These are phyloP conservation scores for Nipponia nippon DNA, from an alignment of 2,113 vertebrate genomes.

Conservation along the genomic window DNA sequence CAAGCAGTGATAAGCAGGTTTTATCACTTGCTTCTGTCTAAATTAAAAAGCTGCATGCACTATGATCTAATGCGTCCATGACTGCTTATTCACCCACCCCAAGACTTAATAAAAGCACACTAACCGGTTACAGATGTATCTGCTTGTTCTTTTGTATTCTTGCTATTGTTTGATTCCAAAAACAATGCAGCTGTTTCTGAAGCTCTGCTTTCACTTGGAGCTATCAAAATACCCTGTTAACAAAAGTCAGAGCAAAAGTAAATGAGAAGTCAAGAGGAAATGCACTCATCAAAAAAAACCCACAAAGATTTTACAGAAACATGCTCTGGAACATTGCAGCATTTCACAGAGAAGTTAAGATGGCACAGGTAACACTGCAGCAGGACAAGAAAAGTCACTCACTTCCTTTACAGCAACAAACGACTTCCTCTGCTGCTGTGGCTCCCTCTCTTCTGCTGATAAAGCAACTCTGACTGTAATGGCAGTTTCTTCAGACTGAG, in stretches of 20 bases:
- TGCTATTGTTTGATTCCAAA: conserved; percentile 60
- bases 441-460: conserved; percentile 77
- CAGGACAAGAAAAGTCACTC: conserved; percentile 35
- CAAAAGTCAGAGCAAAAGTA: conserved; percentile 26
- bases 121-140: conserved; percentile 63
- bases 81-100: not conserved
- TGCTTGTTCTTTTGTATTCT: conserved; percentile 41
- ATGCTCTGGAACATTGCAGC: not conserved
- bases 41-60: not conserved
- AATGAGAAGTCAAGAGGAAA: conserved; percentile 1
- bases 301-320: not conserved
- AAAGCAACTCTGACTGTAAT: conserved; percentile 52
- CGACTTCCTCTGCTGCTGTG: conserved; percentile 79
- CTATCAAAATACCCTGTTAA: conserved; percentile 61
- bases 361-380: not conserved
- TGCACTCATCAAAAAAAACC: not conserved
- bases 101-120: not conserved
- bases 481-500: conserved; percentile 56
- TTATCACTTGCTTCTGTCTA: not conserved
- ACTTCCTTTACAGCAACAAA: conserved; percentile 89
- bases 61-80: not conserved
- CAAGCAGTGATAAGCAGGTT: not conserved
- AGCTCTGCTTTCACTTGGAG: conserved; percentile 57
- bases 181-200: conserved; percentile 54
- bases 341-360: not conserved